Conservation (phyloP, 2,797 vertebrate species). For the Prionace glauca region DNA sequence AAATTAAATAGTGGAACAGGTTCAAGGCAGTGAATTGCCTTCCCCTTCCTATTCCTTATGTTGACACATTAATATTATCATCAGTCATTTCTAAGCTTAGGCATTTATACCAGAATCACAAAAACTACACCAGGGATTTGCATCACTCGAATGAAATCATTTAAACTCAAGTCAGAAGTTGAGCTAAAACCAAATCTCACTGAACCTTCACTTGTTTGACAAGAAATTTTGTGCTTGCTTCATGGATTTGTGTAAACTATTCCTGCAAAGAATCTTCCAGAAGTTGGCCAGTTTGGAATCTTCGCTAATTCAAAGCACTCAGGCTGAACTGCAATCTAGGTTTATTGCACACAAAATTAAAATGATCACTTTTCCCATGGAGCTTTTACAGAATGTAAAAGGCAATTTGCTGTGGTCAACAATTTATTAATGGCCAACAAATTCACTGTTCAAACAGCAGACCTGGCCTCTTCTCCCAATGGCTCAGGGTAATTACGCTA, state of each 20-base stretch:
- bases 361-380: background rate
- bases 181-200: background rate
- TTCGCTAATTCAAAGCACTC: background rate
- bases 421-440: background rate
- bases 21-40: background rate
- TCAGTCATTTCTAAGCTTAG: background rate
- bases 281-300: background rate
- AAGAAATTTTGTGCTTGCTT: background rate
- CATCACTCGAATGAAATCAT: background rate
- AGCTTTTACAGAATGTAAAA: background rate
- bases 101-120: background rate
- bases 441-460: background rate
- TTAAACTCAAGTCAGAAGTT: background rate
- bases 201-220: background rate
- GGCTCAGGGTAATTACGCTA: background rate
- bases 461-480: background rate
- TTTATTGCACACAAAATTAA: slow-evolving; percentile 1
- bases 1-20: background rate
- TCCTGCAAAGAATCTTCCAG: background rate
- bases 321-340: background rate
- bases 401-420: background rate
- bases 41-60: background rate
- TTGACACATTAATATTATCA: background rate
- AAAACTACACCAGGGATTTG: background rate
- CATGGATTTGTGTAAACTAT: background rate